A percentile compares a stretch with the other conserved stretches of the same genome.
phyloP scores from a whole-genome alignment of 1,140 invertebrate genomes.

The Eufriesea mexicana region DNA sequence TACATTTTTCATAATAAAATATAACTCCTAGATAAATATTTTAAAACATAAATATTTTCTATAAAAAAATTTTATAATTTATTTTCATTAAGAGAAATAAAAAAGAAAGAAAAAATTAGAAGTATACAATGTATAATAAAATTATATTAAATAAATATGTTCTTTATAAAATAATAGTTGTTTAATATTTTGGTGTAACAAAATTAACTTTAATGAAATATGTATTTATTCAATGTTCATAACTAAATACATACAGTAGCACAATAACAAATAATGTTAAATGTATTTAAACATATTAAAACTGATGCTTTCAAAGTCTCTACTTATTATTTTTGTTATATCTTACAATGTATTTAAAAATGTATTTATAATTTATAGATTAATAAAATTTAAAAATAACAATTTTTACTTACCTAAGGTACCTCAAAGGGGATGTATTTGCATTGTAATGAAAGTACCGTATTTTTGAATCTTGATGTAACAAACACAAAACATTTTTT shows the following conservation, averaged over 20 bases:
- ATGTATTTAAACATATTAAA: neutral
- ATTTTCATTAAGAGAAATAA: too few relatives aligned
- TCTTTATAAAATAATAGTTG: too few relatives aligned
- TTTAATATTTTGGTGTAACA: too few relatives aligned
- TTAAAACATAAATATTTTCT: neutral
- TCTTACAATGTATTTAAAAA: neutral
- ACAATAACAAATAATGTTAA: neutral
- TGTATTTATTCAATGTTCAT: too few relatives aligned
- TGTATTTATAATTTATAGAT: neutral
- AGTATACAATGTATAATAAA: too few relatives aligned
- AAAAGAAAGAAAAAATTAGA: too few relatives aligned
- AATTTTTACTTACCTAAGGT: slow-evolving; percentile 5
- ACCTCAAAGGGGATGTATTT: neutral
- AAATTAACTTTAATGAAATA: too few relatives aligned
- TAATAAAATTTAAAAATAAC: neutral
- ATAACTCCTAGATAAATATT: neutral
- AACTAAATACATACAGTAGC: too few relatives aligned
- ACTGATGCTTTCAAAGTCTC: neutral
- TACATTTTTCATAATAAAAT: neutral
- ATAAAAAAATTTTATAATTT: neutral
- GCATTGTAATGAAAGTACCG: neutral
- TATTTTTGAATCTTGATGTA: slow-evolving; percentile 1
- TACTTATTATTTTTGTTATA: too few relatives aligned
- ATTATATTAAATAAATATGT: too few relatives aligned
- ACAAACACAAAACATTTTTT: neutral